Percentiles rank a stretch among this genome's conserved stretches.
Conservation (phyloP, 2,888 invertebrate genomes). For the Lepidocyrtinus sp. region DNA sequence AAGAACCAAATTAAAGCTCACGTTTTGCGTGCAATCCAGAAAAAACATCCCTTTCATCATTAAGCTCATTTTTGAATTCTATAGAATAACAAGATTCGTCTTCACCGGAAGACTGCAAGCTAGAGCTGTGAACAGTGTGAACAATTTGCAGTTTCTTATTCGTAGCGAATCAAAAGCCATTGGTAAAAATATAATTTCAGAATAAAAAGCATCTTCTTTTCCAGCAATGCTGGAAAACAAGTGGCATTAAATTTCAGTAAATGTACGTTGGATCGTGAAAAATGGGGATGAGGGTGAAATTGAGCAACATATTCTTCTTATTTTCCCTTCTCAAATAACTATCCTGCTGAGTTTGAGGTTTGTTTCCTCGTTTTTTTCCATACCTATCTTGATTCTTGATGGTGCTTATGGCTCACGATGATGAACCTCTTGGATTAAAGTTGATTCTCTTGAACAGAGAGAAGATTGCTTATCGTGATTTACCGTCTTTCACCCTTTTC, state of each 20-base stretch:
- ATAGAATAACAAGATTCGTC: no score
- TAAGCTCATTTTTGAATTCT: no score
- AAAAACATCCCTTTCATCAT: no score
- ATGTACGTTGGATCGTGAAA: no score
- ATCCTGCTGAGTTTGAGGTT: constrained; percentile 44
- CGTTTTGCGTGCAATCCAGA: not conserved
- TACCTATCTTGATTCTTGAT: not conserved
- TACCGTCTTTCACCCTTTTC: constrained; percentile 55
- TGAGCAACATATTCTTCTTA: not conserved
- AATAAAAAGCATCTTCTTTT: not conserved
- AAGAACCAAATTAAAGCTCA: not conserved
- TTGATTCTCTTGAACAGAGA: constrained; percentile 22
- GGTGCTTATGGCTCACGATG: constrained; percentile 32
- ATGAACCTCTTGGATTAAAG: constrained; percentile 43
- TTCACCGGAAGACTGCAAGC: no score
- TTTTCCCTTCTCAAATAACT: constrained; percentile 20
- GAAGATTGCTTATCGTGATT: constrained; percentile 54
- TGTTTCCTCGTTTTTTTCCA: constrained; percentile 35
- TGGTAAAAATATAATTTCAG: not conserved
- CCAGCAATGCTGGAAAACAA: not conserved
- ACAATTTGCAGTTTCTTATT: not conserved
- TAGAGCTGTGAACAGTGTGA: not conserved
- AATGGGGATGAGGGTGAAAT: constrained; percentile 9
- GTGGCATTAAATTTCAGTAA: not conserved
- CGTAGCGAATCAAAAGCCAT: not conserved